Conservation (phyloP, 2,888 invertebrate genomes). For the Orthosia incerta region DNA sequence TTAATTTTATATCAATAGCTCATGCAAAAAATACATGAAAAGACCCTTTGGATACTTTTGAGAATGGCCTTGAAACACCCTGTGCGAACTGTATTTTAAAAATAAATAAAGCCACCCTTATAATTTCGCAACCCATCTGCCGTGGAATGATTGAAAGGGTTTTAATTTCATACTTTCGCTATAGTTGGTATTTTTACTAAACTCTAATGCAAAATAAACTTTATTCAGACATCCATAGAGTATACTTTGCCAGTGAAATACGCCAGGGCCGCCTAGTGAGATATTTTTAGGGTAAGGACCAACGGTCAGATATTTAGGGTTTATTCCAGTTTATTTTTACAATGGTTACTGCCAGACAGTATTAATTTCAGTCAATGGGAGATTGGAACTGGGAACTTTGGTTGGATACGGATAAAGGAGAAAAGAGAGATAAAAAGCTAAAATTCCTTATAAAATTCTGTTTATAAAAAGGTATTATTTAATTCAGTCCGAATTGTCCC, state of each 20-base stretch:
- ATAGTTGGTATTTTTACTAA: background rate
- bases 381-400: background rate
- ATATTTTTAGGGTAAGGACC: background rate
- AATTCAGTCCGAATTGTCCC: too few relatives aligned
- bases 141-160: background rate
- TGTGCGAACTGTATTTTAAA: background rate
- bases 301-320: background rate
- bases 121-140: background rate
- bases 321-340: background rate
- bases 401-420: background rate
- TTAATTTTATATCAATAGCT: background rate
- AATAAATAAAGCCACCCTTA: background rate
- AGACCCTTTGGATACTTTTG: background rate
- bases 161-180: background rate
- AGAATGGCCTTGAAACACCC: slow-evolving; percentile 13
- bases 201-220: background rate
- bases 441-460: too few relatives aligned
- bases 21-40: slow-evolving; percentile 6
- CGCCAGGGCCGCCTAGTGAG: background rate
- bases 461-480: too few relatives aligned
- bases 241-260: background rate
- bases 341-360: background rate
- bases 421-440: background rate
- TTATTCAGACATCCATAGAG: background rate
- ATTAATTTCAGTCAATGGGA: slow-evolving; percentile 11